A percentile compares a stretch with the other conserved stretches of the same genome.
These are phyloP conservation scores for Geophilus truncorum DNA, from an alignment of 2,888 invertebrate species.

Conservation along the genomic window DNA sequence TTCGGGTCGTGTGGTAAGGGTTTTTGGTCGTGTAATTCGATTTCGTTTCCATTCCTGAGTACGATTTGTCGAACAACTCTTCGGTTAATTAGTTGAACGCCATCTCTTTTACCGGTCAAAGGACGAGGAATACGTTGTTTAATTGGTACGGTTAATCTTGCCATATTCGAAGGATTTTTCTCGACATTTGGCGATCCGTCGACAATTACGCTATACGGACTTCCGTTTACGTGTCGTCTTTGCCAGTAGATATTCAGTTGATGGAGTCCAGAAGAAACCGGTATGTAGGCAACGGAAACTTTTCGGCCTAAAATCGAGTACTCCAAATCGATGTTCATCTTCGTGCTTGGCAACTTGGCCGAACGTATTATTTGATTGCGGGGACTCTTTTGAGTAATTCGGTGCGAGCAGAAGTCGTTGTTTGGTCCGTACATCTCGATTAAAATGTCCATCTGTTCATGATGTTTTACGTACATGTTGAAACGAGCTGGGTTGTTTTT, in stretches of 20 bases:
- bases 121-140: neutral
- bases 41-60: conserved; percentile 23
- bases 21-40: conserved; percentile 29
- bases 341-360: neutral
- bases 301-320: conserved; percentile 39
- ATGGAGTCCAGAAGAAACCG: conserved; percentile 39
- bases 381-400: conserved; percentile 38
- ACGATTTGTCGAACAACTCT: conserved; percentile 30
- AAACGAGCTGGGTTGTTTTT: conserved; percentile 37
- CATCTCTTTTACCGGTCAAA: neutral
- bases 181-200: conserved; percentile 34
- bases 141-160: neutral
- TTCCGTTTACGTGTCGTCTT: conserved; percentile 41
- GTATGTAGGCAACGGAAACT: conserved; percentile 40
- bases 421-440: conserved; percentile 38
- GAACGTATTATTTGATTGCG: neutral
- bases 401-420: conserved; percentile 38
- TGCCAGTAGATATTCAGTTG: conserved; percentile 41
- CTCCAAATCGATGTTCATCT: conserved; percentile 40
- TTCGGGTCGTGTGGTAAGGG: conserved; percentile 33
- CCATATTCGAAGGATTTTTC: neutral
- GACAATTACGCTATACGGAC: conserved; percentile 41
- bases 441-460: conserved; percentile 36
- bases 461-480: conserved; percentile 36
- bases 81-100: conserved; percentile 4